These are phyloP conservation scores for Diplodus sargus DNA, from an alignment of 2,797 vertebrate species.

Conservation along the genomic window DNA sequence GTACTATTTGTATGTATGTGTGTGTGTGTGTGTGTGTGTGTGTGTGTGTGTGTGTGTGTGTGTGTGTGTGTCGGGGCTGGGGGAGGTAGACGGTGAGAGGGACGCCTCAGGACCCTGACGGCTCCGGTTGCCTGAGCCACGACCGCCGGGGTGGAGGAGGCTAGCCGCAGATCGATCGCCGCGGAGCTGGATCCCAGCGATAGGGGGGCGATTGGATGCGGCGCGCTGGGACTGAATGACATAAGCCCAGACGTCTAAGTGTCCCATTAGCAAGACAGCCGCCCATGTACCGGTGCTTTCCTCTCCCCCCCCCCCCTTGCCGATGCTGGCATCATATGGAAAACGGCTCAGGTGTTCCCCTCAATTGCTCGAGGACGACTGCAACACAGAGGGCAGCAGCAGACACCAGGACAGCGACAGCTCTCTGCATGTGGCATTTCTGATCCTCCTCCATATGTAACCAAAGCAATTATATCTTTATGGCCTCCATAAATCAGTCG, in stretches of 20 bases:
- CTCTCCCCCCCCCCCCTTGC: not conserved
- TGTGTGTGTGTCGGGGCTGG: slow-evolving; percentile 52
- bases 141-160: slow-evolving; percentile 81
- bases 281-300: slow-evolving; percentile 65
- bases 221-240: slow-evolving; percentile 82
- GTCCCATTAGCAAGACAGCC: slow-evolving; percentile 85
- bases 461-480: slow-evolving; percentile 68
- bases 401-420: slow-evolving; percentile 29
- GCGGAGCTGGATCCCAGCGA: slow-evolving; percentile 76
- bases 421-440: slow-evolving; percentile 55
- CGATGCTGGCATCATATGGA: slow-evolving; percentile 66
- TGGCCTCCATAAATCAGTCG: slow-evolving; percentile 51
- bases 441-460: slow-evolving; percentile 64
- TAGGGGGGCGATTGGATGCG: slow-evolving; percentile 82
- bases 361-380: slow-evolving; percentile 63
- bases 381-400: slow-evolving; percentile 57
- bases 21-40: slow-evolving; percentile 42
- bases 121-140: slow-evolving; percentile 85
- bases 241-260: slow-evolving; percentile 86
- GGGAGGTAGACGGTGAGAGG: slow-evolving; percentile 78
- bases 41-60: slow-evolving; percentile 42
- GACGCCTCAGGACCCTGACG: slow-evolving; percentile 81
- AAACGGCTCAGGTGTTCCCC: slow-evolving; percentile 80
- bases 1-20: slow-evolving; percentile 16
- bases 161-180: slow-evolving; percentile 87